These are phyloP conservation scores for Leptinotarsa defecta DNA, from an alignment of 1,140 invertebrate species.

Conservation along the genomic window DNA sequence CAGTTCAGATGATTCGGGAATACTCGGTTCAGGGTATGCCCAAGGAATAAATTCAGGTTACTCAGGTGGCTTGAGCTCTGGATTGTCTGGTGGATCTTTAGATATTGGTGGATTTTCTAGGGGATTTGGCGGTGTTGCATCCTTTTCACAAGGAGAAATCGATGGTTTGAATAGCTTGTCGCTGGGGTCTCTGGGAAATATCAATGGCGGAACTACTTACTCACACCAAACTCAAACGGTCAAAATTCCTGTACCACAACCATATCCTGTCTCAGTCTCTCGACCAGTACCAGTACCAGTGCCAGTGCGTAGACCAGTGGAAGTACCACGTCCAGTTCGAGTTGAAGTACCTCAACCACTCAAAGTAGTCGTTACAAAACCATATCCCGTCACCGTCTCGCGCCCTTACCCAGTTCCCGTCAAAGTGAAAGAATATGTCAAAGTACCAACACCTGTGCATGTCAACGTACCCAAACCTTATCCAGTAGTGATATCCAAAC, in stretches of 20 bases:
- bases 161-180: not conserved
- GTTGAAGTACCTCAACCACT: constrained; percentile 50
- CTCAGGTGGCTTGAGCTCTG: not conserved
- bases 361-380: constrained; percentile 44
- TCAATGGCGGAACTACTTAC: constrained; percentile 40
- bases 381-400: constrained; percentile 46
- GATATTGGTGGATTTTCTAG: constrained; percentile 19
- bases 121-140: constrained; percentile 17
- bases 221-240: constrained; percentile 44
- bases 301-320: constrained; percentile 48
- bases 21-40: not conserved
- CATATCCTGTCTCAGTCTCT: constrained; percentile 45
- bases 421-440: constrained; percentile 51
- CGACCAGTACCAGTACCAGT: constrained; percentile 47
- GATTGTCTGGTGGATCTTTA: not conserved
- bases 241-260: constrained; percentile 53
- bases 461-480: constrained; percentile 48
- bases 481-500: constrained; percentile 46
- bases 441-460: constrained; percentile 52
- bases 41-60: not conserved
- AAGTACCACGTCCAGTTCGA: constrained; percentile 51
- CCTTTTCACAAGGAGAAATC: constrained; percentile 6
- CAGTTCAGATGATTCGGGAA: no score
- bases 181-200: constrained; percentile 3
- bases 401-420: constrained; percentile 51